Conservation (phyloP, 2,888 invertebrate species). For the Eupithecia pulchellata region DNA sequence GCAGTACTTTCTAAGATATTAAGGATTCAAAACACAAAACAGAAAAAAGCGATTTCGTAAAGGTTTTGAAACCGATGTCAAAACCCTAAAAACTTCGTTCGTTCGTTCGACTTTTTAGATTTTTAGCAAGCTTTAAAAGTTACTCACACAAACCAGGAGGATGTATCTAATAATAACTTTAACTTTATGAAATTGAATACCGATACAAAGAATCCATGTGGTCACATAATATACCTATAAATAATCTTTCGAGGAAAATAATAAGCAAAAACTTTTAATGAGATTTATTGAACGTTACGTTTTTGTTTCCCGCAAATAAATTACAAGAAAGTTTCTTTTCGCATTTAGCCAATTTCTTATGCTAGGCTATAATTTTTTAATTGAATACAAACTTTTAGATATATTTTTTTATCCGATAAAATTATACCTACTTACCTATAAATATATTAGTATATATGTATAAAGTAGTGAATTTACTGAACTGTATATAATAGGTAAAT, state of each 20-base stretch:
- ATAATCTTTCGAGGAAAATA: conserved; percentile 42
- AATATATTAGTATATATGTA: too few species aligned
- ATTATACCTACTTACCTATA: background rate
- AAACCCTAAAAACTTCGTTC: too few species aligned
- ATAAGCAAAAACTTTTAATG: conserved; percentile 82
- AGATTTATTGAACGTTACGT: conserved; percentile 77
- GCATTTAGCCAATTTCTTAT: conserved; percentile 30
- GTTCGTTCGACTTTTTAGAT: too few species aligned
- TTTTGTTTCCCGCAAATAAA: conserved; percentile 60
- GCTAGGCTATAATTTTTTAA: conserved; percentile 12
- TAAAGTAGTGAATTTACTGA: too few species aligned
- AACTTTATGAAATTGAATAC: background rate
- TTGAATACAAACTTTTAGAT: conserved; percentile 12
- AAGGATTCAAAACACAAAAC: too few species aligned
- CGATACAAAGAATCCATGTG: background rate
- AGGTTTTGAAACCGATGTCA: too few species aligned
- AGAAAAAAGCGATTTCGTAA: too few species aligned
- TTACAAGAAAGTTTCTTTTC: conserved; percentile 43
- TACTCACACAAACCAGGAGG: background rate
- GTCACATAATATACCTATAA: background rate
- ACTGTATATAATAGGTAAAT: background rate
- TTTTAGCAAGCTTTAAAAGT: background rate
- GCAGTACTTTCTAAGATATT: too few species aligned
- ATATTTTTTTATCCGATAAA: background rate
- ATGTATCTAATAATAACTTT: background rate